phyloP scores from a whole-genome alignment of 2,888 invertebrate species.

The Apodemia duryi region DNA sequence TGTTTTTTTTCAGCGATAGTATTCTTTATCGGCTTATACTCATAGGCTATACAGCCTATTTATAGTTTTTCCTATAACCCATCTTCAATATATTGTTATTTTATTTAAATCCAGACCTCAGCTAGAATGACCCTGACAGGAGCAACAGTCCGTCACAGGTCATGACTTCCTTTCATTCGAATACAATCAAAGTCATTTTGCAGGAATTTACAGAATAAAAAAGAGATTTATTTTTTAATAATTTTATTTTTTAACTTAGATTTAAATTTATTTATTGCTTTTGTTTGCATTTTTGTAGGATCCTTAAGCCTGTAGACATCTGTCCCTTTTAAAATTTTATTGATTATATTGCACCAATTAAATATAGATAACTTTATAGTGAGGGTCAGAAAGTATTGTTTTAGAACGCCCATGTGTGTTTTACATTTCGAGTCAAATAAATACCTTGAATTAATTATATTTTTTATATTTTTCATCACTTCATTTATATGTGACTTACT shows the following conservation, averaged over 20 bases:
- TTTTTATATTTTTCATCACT: constrained; percentile 25
- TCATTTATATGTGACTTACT: constrained; percentile 12
- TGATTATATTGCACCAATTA: constrained; percentile 27
- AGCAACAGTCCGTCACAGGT: too few species aligned
- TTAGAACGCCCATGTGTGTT: constrained; percentile 21
- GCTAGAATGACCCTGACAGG: too few species aligned
- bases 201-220: not conserved
- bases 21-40: too few species aligned
- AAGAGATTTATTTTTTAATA: not conserved
- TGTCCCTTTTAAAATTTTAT: constrained; percentile 1
- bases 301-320: not conserved
- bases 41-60: too few species aligned
- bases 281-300: not conserved
- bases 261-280: not conserved
- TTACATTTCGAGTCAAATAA: constrained; percentile 29
- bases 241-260: not conserved
- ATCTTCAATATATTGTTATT: too few species aligned
- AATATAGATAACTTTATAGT: constrained; percentile 24
- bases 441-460: constrained; percentile 25
- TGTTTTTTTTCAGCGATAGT: too few species aligned
- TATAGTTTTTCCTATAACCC: too few species aligned
- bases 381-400: constrained; percentile 23
- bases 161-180: too few species aligned
- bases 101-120: too few species aligned
- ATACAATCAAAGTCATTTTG: too few species aligned